Evolutionary conservation across 1,140 invertebrate genomes (phyloP).

Genomic region (Mamestra configurata): DNA sequence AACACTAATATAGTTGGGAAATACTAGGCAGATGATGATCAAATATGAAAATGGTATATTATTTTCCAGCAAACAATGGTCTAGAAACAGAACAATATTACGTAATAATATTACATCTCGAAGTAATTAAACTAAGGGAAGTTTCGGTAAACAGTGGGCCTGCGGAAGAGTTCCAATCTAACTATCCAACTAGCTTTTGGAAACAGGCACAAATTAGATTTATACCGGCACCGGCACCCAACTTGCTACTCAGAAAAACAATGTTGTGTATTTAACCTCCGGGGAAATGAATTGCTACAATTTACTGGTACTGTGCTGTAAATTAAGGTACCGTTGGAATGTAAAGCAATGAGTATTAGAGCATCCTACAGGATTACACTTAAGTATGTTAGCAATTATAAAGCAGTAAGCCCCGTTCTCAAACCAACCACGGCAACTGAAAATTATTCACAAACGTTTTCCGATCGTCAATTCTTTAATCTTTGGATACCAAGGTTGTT

Average conservation of each 20-base stretch:
- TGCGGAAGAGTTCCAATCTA: conserved; percentile 14
- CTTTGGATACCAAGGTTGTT: background rate
- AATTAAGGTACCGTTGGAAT: background rate
- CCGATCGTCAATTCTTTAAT: too few relatives aligned
- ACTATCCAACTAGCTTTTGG: conserved; percentile 17
- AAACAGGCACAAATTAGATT: conserved; percentile 39
- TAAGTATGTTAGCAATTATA: too few relatives aligned
- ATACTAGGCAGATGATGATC: too few relatives aligned
- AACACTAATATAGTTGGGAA: too few relatives aligned
- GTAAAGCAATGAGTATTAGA: background rate
- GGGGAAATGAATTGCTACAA: conserved; percentile 10
- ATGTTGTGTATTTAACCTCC: background rate
- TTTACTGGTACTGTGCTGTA: background rate
- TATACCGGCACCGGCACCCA: conserved; percentile 9
- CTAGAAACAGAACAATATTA: background rate
- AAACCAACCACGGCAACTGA: too few relatives aligned
- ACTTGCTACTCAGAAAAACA: conserved; percentile 30
- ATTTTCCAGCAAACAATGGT: background rate
- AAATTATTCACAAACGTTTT: too few relatives aligned
- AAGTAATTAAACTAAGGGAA: conserved; percentile 26
- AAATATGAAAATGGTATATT: background rate
- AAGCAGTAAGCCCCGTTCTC: too few relatives aligned
- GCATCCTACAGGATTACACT: background rate
- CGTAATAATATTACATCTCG: conserved; percentile 1
- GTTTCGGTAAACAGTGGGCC: background rate